These are phyloP conservation scores for Tragelaphus strepsiceros DNA, from an alignment of 2,113 vertebrate genomes.

Conservation along the genomic window DNA sequence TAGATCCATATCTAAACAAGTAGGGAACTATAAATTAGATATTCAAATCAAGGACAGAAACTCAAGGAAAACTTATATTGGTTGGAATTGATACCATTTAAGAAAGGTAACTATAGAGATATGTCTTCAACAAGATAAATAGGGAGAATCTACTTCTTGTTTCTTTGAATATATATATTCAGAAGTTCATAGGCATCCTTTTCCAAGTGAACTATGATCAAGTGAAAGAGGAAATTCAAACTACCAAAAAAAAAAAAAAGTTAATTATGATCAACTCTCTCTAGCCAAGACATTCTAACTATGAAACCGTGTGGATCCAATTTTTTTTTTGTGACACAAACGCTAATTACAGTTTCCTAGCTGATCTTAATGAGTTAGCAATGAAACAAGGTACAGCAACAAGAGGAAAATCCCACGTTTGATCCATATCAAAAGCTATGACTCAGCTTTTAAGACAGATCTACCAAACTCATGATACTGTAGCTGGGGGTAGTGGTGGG, in stretches of 20 bases:
- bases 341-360: background rate
- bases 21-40: background rate
- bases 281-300: background rate
- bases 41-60: background rate
- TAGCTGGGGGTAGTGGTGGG: background rate
- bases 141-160: background rate
- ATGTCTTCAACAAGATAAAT: background rate
- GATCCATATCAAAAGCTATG: background rate
- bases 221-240: background rate
- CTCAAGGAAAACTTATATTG: background rate
- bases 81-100: background rate
- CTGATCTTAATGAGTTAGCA: background rate
- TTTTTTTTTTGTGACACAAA: background rate
- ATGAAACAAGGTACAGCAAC: background rate
- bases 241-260: background rate
- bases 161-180: background rate
- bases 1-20: background rate
- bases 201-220: background rate
- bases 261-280: background rate
- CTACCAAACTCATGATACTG: background rate
- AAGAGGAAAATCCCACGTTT: background rate
- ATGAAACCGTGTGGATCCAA: background rate
- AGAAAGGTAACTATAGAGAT: background rate
- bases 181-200: background rate
- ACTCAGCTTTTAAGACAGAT: background rate